Percentiles rank a stretch among this genome's conserved stretches.
Conservation (phyloP, 2,797 vertebrate species). For the Pitangus sulphuratus region DNA sequence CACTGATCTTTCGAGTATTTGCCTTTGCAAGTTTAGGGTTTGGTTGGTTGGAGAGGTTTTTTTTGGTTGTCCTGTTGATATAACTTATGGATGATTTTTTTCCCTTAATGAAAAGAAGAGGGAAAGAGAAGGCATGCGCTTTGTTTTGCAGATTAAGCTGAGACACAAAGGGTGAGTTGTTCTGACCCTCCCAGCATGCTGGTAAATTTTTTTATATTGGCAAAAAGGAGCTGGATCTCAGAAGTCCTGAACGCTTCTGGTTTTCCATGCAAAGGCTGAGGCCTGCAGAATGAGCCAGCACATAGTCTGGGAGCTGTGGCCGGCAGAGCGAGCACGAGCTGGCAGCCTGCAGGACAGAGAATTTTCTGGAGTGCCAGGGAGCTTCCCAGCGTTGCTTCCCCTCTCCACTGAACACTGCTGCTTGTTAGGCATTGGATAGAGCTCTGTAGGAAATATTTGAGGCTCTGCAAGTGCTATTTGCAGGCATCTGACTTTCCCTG, state of each 20-base stretch:
- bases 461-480: neutral
- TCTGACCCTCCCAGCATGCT: neutral
- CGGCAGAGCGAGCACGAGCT: fast-evolving
- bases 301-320: neutral
- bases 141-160: neutral
- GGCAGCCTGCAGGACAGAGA: neutral
- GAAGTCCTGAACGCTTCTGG: neutral
- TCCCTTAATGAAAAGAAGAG: neutral
- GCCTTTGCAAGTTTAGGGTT: neutral
- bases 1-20: neutral
- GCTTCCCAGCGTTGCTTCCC: neutral
- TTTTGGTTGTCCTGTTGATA: neutral
- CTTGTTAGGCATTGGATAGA: neutral
- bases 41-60: neutral
- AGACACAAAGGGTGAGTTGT: constrained; percentile 28
- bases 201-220: constrained; percentile 20
- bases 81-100: neutral
- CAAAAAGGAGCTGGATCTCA: neutral
- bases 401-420: neutral
- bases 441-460: neutral
- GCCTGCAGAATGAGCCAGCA: neutral
- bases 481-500: neutral
- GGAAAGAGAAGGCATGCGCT: neutral
- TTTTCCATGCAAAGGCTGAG: neutral
- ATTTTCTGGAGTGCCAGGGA: neutral